These are phyloP conservation scores for Apostichopus parvimensis DNA, from an alignment of 35 echinoderm and acorn worm genomes.

Conservation along the genomic window DNA sequence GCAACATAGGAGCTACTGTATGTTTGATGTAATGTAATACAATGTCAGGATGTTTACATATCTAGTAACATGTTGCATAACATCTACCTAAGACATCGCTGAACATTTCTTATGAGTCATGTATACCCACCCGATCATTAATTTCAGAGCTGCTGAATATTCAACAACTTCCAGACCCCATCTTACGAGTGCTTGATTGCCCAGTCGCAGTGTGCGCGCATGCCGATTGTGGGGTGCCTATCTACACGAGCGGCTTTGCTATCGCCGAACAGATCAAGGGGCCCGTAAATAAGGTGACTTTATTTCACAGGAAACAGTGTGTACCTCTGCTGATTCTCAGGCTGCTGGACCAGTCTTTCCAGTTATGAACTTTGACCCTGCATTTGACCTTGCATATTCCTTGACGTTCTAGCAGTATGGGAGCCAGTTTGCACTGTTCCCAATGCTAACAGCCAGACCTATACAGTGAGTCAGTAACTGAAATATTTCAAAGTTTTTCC, in stretches of 20 bases:
- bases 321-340: slow-evolving; percentile 20
- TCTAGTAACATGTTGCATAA: background rate
- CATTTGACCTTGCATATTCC: too few relatives aligned
- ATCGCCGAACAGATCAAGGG: slow-evolving; percentile 2
- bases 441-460: too few relatives aligned
- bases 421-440: too few relatives aligned
- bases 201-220: slow-evolving; percentile 14
- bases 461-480: too few relatives aligned
- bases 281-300: slow-evolving; percentile 41
- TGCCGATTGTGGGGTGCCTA: slow-evolving; percentile 4
- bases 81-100: too few relatives aligned
- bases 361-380: too few relatives aligned
- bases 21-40: background rate
- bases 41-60: background rate
- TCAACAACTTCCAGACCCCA: slow-evolving; percentile 12
- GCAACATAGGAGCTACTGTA: too few relatives aligned
- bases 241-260: slow-evolving; percentile 14
- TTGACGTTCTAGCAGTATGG: too few relatives aligned
- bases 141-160: slow-evolving; percentile 39
- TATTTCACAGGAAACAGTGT: slow-evolving; percentile 22
- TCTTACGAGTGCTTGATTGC: slow-evolving; percentile 8
- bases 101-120: background rate
- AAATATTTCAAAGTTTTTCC: too few relatives aligned
- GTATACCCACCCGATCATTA: background rate
- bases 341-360: background rate